Evolutionary conservation across 1,140 invertebrate species (phyloP).

Genomic region (Carposina sasakii): DNA sequence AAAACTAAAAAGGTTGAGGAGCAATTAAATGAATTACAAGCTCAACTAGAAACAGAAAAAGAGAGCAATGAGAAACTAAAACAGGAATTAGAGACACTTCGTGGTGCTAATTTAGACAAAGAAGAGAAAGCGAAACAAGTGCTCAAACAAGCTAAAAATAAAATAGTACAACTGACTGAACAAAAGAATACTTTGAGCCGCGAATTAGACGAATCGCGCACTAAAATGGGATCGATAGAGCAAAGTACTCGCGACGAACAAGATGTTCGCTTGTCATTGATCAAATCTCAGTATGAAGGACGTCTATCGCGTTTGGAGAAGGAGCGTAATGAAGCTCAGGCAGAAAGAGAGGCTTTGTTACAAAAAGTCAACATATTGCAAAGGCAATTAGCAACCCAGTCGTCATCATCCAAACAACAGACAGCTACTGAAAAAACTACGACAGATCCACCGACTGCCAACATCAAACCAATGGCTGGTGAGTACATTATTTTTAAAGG

Average conservation of each 20-base stretch:
- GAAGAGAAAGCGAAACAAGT: constrained; percentile 83
- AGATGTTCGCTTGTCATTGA: constrained; percentile 73
- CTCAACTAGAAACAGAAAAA: constrained; percentile 73
- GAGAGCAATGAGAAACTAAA: constrained; percentile 78
- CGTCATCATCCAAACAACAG: constrained; percentile 79
- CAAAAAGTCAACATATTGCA: constrained; percentile 84
- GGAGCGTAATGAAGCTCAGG: constrained; percentile 80
- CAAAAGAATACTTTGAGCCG: constrained; percentile 75
- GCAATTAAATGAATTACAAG: constrained; percentile 76
- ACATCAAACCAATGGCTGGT: constrained; percentile 95
- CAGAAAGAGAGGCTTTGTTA: constrained; percentile 79
- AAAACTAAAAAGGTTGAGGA: constrained; percentile 67
- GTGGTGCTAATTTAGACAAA: constrained; percentile 76
- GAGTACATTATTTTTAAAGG: too few relatives aligned
- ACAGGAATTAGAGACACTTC: constrained; percentile 81
- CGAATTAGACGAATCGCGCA: constrained; percentile 76
- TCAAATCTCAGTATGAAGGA: constrained; percentile 83
- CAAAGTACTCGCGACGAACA: constrained; percentile 73
- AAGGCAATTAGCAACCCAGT: constrained; percentile 82
- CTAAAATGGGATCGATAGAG: constrained; percentile 70
- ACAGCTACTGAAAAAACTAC: constrained; percentile 78
- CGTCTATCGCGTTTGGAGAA: constrained; percentile 82
- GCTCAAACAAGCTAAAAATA: constrained; percentile 80
- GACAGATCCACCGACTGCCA: constrained; percentile 89
- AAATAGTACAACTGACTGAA: constrained; percentile 80